These are phyloP conservation scores for Alces alces DNA, from an alignment of 2,113 vertebrate genomes.

Conservation along the genomic window DNA sequence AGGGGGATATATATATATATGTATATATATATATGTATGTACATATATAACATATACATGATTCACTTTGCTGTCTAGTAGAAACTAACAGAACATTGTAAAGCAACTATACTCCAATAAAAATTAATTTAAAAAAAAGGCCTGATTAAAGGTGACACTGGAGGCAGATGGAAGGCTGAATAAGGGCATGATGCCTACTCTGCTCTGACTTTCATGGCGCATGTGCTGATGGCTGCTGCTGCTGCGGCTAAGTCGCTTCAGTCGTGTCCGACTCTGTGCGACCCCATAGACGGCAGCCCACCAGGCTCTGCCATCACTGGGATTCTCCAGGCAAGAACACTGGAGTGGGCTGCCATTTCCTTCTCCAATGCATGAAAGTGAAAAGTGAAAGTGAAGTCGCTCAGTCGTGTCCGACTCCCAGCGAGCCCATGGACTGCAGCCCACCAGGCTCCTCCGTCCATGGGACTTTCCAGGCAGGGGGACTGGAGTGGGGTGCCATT, in stretches of 20 bases:
- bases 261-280: neutral
- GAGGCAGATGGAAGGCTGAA: neutral
- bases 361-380: neutral
- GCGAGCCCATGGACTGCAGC: neutral
- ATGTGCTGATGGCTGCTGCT: rapidly evolving
- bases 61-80: neutral
- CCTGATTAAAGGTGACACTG: neutral
- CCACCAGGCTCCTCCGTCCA: neutral
- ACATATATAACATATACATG: neutral
- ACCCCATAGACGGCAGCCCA: neutral
- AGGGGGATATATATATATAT: neutral
- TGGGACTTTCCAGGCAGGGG: neutral
- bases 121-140: neutral
- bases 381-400: neutral
- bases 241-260: neutral
- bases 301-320: rapidly evolving
- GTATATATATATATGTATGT: neutral
- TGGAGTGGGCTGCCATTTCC: neutral
- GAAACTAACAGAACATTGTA: neutral
- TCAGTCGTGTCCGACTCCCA: rapidly evolving
- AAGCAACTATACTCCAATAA: neutral
- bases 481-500: neutral
- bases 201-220: neutral
- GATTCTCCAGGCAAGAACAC: neutral
- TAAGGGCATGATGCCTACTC: neutral